phyloP scores from a whole-genome alignment of 2,797 vertebrate species.

The Urophycis tenuis region DNA sequence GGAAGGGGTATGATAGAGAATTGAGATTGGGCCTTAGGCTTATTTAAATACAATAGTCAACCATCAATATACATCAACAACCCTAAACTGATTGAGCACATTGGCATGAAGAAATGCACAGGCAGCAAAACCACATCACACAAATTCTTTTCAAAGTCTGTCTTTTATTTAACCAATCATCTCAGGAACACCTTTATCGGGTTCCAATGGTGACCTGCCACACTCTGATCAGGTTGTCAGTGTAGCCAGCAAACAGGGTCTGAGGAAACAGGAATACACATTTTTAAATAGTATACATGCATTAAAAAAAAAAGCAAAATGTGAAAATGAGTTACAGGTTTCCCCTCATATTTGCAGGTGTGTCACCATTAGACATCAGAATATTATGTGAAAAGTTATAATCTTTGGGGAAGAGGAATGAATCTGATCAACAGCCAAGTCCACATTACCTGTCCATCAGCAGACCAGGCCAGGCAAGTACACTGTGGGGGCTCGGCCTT shows the following conservation, averaged over 20 bases:
- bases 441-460: slow-evolving; percentile 86
- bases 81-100: background rate
- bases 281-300: background rate
- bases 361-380: slow-evolving; percentile 72
- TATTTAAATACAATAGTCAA: background rate
- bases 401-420: slow-evolving; percentile 59
- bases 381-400: slow-evolving; percentile 67
- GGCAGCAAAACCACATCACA: slow-evolving; percentile 19
- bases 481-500: slow-evolving; percentile 92
- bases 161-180: slow-evolving; percentile 70
- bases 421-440: background rate
- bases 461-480: slow-evolving; percentile 90
- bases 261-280: slow-evolving; percentile 48
- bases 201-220: slow-evolving; percentile 98
- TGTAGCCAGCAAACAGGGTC: slow-evolving; percentile 96
- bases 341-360: slow-evolving; percentile 81
- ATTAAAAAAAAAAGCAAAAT: background rate
- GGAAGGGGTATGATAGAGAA: too few relatives aligned
- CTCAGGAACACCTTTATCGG: slow-evolving; percentile 68
- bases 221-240: slow-evolving; percentile 93
- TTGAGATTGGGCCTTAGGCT: too few relatives aligned
- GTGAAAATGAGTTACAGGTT: background rate
- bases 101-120: background rate
- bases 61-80: background rate
- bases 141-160: slow-evolving; percentile 50